phyloP scores from a whole-genome alignment of 2,888 invertebrate genomes.

The Rotaria sp. region DNA sequence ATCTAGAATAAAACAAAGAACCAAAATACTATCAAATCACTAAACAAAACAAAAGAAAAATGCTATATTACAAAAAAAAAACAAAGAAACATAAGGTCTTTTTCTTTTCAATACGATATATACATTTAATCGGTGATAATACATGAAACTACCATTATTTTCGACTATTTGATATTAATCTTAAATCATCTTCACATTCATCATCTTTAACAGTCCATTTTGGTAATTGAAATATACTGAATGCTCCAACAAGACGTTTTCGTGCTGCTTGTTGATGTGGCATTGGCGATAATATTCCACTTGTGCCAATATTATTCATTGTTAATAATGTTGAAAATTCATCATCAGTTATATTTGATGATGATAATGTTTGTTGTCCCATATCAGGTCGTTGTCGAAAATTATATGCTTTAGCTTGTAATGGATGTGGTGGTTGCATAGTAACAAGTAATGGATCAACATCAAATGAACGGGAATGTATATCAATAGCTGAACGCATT shows the following conservation, averaged over 20 bases:
- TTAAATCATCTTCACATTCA: slow-evolving; percentile 15
- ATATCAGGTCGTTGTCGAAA: slow-evolving; percentile 8
- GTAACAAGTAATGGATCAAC: not conserved
- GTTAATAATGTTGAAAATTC: not conserved
- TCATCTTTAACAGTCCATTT: not conserved
- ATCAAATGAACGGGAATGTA: not conserved
- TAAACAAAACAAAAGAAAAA: not conserved
- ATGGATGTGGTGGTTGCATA: slow-evolving; percentile 5
- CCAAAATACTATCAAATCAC: slow-evolving; percentile 19
- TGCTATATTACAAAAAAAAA: not conserved
- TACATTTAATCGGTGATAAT: not conserved
- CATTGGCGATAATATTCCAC: not conserved
- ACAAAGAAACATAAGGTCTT: not conserved
- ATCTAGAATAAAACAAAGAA: not conserved
- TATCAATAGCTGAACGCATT: slow-evolving; percentile 6
- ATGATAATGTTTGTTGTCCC: not conserved
- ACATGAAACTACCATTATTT: not conserved
- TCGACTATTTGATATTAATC: not conserved
- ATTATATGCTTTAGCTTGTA: not conserved
- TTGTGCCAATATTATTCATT: not conserved
- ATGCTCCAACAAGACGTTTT: not conserved
- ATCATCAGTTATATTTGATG: not conserved
- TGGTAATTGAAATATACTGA: not conserved
- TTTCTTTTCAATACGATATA: not conserved
- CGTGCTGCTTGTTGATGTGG: not conserved